Evolutionary conservation across 2,888 invertebrate genomes (phyloP), one percentile per base, ranked within the genome.

Genomic region (Tachina fera): DNA sequence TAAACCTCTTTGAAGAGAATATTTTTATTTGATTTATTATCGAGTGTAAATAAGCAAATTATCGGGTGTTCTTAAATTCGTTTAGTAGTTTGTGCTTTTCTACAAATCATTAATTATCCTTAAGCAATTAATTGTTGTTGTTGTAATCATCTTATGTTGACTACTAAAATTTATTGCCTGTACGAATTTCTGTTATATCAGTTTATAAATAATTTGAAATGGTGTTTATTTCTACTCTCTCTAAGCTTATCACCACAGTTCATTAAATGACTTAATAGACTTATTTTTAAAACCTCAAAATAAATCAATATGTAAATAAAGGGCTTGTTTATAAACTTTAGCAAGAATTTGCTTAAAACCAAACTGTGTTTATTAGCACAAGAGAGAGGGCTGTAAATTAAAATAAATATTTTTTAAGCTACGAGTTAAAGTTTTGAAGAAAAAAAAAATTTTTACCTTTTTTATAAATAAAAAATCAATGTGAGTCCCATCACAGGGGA

Each of bases 231-330:
- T 49, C 13, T 11, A 49, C 6, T n/a, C 6, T 80, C 39, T 5
- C 31, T 31, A 6, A 31, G 31, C 6, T 31, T 6, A 31, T 47
- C 22, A 45, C 53, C 22, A 76, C 70, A 82, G 81, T 82, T 82
- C 68, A 82, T 82, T 82, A 63, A 82, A 76, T 82, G 41, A 63
- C 76, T 9, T 56, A 75, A 70, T 53, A 70, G 58, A 56, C n/a
- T 82, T 70, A 67, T 43, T 67, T 60, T 67, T 74, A 43, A 3
- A 81, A 81, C 72, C 72, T 53, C 58, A 75, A 74, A 61, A 61
- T 75, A 31, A 53, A 81, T n/a, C n/a, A n/a, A n/a, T n/a, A n/a
- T n/a, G n/a, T 68, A 31, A 31, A 31, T 3, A 31, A 31, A 31
- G 4, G 4, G 2, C 4, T 31, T 31, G 0, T 31, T 0, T 6